Evolutionary conservation across 2,888 invertebrate genomes (phyloP).

Genomic region (Lasioglossum marginatum): DNA sequence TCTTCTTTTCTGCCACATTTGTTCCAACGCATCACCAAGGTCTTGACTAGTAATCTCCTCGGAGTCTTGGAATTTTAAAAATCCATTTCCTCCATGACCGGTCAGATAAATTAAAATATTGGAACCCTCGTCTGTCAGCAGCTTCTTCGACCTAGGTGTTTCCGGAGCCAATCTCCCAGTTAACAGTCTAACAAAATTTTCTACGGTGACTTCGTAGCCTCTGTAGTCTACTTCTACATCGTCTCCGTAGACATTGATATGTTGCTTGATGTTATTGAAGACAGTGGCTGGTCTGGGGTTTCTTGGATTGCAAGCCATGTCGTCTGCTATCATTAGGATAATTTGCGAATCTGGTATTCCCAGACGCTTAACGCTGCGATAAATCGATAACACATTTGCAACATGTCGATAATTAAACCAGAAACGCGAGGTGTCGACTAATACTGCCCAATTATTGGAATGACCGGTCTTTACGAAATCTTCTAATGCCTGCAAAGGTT

Average conservation of each 20-base stretch:
- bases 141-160: slow-evolving; percentile 97
- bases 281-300: slow-evolving; percentile 99
- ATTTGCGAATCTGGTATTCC: slow-evolving; percentile 99
- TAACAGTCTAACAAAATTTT: slow-evolving; percentile 98
- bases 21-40: slow-evolving; percentile 98
- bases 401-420: slow-evolving; percentile 99
- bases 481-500: slow-evolving; percentile 84
- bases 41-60: slow-evolving; percentile 99
- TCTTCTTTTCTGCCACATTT: slow-evolving; percentile 99
- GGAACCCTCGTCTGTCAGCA: slow-evolving; percentile 98
- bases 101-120: slow-evolving; percentile 98
- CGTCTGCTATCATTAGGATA: slow-evolving; percentile 99
- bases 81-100: slow-evolving; percentile 99
- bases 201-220: slow-evolving; percentile 97
- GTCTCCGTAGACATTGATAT: slow-evolving; percentile 99
- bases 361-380: slow-evolving; percentile 98
- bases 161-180: slow-evolving; percentile 97
- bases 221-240: slow-evolving; percentile 99
- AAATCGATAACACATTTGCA: slow-evolving; percentile 99
- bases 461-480: slow-evolving; percentile 89
- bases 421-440: slow-evolving; percentile 99
- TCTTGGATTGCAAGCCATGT: slow-evolving; percentile 99
- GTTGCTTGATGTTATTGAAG: slow-evolving; percentile 98
- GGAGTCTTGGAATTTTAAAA: slow-evolving; percentile 99
- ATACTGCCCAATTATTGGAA: slow-evolving; percentile 99